Conservation (phyloP, 2,888 invertebrate genomes). For the Gortyna flavago region DNA sequence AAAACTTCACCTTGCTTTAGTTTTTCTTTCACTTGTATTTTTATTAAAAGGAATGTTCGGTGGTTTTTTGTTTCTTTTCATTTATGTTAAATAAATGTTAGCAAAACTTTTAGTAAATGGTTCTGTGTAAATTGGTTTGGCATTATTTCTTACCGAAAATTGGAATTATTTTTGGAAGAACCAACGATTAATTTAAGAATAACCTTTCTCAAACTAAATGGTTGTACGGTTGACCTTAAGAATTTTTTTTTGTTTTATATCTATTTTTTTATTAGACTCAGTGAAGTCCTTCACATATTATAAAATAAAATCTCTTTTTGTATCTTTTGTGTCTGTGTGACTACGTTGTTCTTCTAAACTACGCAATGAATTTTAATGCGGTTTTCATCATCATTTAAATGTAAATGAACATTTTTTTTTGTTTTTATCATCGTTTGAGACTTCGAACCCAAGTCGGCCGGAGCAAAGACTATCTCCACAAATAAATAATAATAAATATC, state of each 20-base stretch:
- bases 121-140: slow-evolving; percentile 21
- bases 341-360: not conserved
- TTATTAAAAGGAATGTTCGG: slow-evolving; percentile 40
- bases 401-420: too few species aligned
- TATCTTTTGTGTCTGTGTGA: too few species aligned
- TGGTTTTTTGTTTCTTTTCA: slow-evolving; percentile 7
- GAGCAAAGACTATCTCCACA: too few species aligned
- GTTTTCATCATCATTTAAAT: not conserved
- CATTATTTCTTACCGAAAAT: not conserved
- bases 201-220: not conserved
- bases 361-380: not conserved
- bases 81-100: slow-evolving; percentile 26
- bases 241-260: not conserved
- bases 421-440: too few species aligned
- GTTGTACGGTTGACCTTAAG: not conserved
- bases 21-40: slow-evolving; percentile 55
- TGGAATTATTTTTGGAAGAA: not conserved
- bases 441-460: too few species aligned
- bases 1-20: slow-evolving; percentile 55
- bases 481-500: too few species aligned
- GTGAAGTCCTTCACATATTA: too few species aligned
- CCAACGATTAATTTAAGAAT: slow-evolving; percentile 6
- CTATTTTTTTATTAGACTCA: too few species aligned
- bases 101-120: slow-evolving; percentile 21
- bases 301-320: too few species aligned